Base-by-base conservation (phyloP, 2,888 invertebrate species). In the Autographa gamma region DNA sequence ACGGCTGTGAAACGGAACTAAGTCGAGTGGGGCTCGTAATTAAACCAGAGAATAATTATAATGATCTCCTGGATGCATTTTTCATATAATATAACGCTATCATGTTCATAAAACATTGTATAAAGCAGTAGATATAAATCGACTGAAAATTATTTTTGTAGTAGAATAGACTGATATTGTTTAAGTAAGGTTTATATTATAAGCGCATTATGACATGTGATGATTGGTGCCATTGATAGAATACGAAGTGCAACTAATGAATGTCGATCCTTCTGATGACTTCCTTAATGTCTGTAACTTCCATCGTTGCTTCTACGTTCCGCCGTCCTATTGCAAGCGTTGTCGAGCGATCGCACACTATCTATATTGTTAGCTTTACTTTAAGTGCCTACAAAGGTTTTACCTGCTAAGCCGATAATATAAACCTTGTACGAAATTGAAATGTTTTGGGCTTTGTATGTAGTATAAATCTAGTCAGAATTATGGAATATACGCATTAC, bases 141-240 rank as follows among this genome's bases (percentile, higher is more conserved):
- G 95, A 95, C 95, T 95, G 95, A 95, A 92, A 94, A 93, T 94
- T 95, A 95, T 95, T 95, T 95, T 95, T 95, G 93, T 95, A 95
- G 95, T 94, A 94, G 95, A 90, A 92, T 95, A 95, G 95, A 95
- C 95, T 95, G 95, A 95, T 94, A 94, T 93, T 90, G 88, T 94
- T 94, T 93, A 94, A 90, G 92, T 88, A 85, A 89, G 86, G 88
- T 81, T 85, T 85, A 86, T 80, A 88, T 86, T 86, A 85, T 92
- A 94, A 93, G 94, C 91, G 93, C 95, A 93, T 94, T 94, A 91
- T 94, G 90, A 94, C 92, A 93, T 95, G 95, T 95, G 95, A 95
- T 95, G 95, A 94, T 93, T 92, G 95, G 95, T 95, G 95, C 95
- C 95, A 95, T 94, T 95, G 95, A 93, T 95, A 95, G 95, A 88